phyloP scores from a whole-genome alignment of 1,140 invertebrate genomes.

The Drosophila mayri region DNA sequence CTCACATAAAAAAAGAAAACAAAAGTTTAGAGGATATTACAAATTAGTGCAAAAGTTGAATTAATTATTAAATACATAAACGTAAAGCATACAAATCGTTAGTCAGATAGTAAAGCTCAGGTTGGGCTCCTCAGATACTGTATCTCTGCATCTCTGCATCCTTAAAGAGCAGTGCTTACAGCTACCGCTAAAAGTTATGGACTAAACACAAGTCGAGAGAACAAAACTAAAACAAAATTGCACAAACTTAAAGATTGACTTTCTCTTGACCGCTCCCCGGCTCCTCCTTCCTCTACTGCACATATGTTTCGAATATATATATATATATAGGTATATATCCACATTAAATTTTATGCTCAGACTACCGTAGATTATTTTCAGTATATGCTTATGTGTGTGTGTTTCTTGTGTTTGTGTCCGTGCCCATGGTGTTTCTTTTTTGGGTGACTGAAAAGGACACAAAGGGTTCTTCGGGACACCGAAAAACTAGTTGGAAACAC shows the following conservation, averaged over 20 bases:
- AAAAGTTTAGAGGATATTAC: slow-evolving; percentile 12
- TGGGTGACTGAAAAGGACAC: slow-evolving; percentile 29
- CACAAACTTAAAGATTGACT: slow-evolving; percentile 36
- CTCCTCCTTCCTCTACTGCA: slow-evolving; percentile 35
- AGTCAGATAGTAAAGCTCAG: slow-evolving; percentile 61
- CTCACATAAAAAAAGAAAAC: slow-evolving; percentile 3
- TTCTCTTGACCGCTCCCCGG: slow-evolving; percentile 6
- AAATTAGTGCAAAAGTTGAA: slow-evolving; percentile 42
- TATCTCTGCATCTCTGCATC: slow-evolving; percentile 24
- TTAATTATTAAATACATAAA: slow-evolving; percentile 39
- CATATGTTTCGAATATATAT: slow-evolving; percentile 52
- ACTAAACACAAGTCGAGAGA: slow-evolving; percentile 26
- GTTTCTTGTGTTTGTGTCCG: slow-evolving; percentile 24
- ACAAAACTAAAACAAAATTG: slow-evolving; percentile 22
- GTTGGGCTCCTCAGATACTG: slow-evolving; percentile 42
- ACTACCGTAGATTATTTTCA: slow-evolving; percentile 77
- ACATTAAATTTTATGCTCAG: slow-evolving; percentile 76
- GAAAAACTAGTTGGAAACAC: slow-evolving; percentile 30
- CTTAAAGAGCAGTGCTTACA: slow-evolving; percentile 14
- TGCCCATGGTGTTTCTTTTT: slow-evolving; percentile 20
- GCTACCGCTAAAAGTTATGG: slow-evolving; percentile 16
- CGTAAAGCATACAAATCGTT: slow-evolving; percentile 52
- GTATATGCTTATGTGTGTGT: slow-evolving; percentile 60
- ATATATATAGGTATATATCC: slow-evolving; percentile 50
- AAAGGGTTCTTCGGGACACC: slow-evolving; percentile 11